Evolutionary conservation across 2,113 vertebrate genomes (phyloP).

Genomic region (Ovibos moschatus): DNA sequence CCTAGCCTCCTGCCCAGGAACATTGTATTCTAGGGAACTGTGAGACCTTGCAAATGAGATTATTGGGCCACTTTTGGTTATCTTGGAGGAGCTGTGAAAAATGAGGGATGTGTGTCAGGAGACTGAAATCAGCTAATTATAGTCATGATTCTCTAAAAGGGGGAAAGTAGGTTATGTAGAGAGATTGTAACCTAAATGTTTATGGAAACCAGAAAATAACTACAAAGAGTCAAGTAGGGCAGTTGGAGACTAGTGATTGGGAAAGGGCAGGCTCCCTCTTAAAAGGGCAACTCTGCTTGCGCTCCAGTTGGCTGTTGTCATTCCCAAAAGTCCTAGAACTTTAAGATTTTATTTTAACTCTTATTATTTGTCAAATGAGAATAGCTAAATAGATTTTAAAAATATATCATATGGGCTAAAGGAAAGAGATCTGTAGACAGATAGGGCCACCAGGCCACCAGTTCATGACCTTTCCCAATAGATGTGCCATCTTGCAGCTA

Average conservation of each 20-base stretch:
- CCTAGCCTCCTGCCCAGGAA: not conserved
- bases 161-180: not conserved
- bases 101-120: not conserved
- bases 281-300: not conserved
- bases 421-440: not conserved
- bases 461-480: not conserved
- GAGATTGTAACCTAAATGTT: not conserved
- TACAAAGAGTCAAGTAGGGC: not conserved
- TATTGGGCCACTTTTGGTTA: not conserved
- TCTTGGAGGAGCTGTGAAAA: not conserved
- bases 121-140: not conserved
- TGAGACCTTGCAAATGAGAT: not conserved
- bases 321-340: not conserved
- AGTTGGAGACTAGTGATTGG: not conserved
- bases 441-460: not conserved
- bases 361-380: not conserved
- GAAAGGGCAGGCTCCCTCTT: not conserved
- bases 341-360: not conserved
- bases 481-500: not conserved
- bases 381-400: not conserved
- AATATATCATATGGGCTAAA: not conserved
- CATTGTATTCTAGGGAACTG: not conserved
- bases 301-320: not conserved
- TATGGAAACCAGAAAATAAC: not conserved
- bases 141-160: constrained; percentile 7